Conservation (phyloP, 2,888 invertebrate genomes). For the Taenaris catops region DNA sequence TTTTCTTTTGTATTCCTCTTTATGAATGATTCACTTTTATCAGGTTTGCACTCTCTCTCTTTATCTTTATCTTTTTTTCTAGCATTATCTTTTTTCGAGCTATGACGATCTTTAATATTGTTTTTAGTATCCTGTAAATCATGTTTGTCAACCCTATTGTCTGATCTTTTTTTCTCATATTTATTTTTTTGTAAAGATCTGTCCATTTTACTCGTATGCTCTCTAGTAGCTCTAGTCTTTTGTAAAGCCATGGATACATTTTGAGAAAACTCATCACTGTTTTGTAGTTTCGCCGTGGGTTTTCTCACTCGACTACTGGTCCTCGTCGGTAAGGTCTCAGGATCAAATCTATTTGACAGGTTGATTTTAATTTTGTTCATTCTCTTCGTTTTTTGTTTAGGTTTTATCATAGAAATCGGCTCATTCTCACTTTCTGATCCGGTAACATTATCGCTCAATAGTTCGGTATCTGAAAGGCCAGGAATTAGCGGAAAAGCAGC, state of each 20-base stretch:
- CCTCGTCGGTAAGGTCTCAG: constrained; percentile 46
- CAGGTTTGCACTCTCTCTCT: too few relatives aligned
- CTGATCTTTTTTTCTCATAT: neutral
- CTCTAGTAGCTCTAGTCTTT: constrained; percentile 33
- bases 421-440: constrained; percentile 42
- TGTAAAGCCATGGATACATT: too few relatives aligned
- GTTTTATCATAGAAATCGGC: constrained; percentile 40
- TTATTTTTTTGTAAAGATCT: constrained; percentile 11
- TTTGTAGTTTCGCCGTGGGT: constrained; percentile 45
- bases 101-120: too few relatives aligned
- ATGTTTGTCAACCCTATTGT: constrained; percentile 3
- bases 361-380: constrained; percentile 38
- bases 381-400: constrained; percentile 34
- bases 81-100: too few relatives aligned
- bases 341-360: constrained; percentile 46
- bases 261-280: constrained; percentile 26
- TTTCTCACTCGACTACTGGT: constrained; percentile 53
- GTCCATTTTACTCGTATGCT: constrained; percentile 9
- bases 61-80: too few relatives aligned
- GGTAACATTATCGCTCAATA: neutral
- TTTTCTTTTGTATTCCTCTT: too few relatives aligned
- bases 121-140: too few relatives aligned
- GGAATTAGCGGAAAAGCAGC: constrained; percentile 38
- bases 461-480: constrained; percentile 44
- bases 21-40: too few relatives aligned